Evolutionary conservation across 2,888 invertebrate species (phyloP).

Genomic region (Dysmachus trigonus): DNA sequence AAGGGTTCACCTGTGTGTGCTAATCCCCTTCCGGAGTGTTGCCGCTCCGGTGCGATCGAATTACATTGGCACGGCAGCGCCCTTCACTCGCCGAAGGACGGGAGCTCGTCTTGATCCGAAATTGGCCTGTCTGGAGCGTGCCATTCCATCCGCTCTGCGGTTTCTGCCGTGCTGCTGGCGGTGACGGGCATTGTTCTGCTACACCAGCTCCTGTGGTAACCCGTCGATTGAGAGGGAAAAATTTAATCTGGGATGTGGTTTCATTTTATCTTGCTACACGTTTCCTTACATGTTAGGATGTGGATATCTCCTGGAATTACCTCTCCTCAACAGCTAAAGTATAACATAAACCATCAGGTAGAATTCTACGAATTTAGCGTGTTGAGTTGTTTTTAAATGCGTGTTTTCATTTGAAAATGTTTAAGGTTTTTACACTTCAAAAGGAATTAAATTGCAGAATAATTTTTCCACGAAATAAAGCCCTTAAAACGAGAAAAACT

Average conservation of each 20-base stretch:
- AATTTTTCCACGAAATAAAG: not conserved
- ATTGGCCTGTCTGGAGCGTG: not conserved
- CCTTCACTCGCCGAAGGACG: not conserved
- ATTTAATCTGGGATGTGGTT: constrained; percentile 37
- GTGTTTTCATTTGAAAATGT: not conserved
- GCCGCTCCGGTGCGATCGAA: not conserved
- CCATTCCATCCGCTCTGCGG: constrained; percentile 9
- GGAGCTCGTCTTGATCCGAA: not conserved
- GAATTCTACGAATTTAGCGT: not conserved
- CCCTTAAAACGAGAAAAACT: no score
- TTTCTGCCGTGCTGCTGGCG: not conserved
- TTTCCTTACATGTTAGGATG: constrained; percentile 27
- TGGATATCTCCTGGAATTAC: constrained; percentile 16
- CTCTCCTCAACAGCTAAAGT: not conserved
- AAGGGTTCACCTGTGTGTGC: not conserved
- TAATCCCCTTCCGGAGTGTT: constrained; percentile 24
- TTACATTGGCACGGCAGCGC: not conserved
- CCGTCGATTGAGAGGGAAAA: not conserved
- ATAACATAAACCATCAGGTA: not conserved
- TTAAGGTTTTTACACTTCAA: not conserved
- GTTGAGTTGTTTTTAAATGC: not conserved
- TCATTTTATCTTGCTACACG: not conserved
- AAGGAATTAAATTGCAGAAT: not conserved
- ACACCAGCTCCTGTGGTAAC: not conserved
- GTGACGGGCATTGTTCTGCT: not conserved